Evolutionary conservation across 2,113 vertebrate genomes (phyloP).

Genomic region (Malurus melanocephalus): DNA sequence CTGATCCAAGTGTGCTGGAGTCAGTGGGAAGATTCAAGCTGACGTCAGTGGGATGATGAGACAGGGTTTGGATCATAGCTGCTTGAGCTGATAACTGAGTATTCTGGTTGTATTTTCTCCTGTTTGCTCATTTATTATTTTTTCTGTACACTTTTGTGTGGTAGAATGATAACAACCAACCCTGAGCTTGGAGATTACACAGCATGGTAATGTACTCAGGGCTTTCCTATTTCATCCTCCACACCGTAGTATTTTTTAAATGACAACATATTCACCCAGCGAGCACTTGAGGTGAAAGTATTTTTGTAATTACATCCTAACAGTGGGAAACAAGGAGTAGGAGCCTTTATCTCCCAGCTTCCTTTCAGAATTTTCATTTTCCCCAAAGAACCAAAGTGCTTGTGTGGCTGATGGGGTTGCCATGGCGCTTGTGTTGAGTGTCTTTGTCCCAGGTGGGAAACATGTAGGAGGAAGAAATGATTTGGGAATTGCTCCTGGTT

Average conservation of each 20-base stretch:
- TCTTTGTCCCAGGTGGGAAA: slow-evolving; percentile 85
- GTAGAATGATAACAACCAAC: neutral
- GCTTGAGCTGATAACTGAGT: neutral
- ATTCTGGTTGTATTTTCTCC: neutral
- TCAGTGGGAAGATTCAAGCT: neutral
- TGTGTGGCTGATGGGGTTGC: slow-evolving; percentile 72
- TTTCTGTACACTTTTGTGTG: neutral
- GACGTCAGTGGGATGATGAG: neutral
- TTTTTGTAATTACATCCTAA: slow-evolving; percentile 75
- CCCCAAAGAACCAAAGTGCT: slow-evolving; percentile 61
- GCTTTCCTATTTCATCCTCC: slow-evolving; percentile 24
- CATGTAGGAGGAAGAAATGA: slow-evolving; percentile 73
- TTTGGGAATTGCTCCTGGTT: slow-evolving; percentile 78
- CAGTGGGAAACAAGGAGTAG: slow-evolving; percentile 69
- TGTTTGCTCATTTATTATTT: neutral
- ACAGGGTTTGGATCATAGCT: neutral
- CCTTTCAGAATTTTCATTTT: slow-evolving; percentile 76
- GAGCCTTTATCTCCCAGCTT: slow-evolving; percentile 69
- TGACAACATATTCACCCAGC: slow-evolving; percentile 52
- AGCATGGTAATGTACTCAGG: neutral
- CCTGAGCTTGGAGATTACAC: neutral
- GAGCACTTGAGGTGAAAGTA: slow-evolving; percentile 61
- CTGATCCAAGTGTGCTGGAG: neutral
- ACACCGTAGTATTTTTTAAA: neutral
- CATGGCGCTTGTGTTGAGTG: slow-evolving; percentile 67